These are phyloP conservation scores for Drosophila villosipedis DNA, from an alignment of 2,888 invertebrate species.

Conservation along the genomic window DNA sequence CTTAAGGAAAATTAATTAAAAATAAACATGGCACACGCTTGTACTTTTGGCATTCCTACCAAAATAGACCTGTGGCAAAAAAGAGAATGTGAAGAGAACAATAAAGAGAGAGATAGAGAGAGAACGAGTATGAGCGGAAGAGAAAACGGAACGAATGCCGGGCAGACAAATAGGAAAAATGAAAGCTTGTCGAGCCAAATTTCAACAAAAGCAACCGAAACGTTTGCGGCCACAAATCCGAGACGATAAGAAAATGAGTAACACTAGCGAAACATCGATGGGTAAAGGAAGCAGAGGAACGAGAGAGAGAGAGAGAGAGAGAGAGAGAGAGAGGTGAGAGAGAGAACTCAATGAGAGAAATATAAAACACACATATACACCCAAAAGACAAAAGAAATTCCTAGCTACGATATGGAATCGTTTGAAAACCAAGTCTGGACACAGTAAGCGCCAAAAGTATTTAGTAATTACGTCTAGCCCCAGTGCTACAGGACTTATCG, in stretches of 20 bases:
- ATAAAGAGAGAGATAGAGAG: neutral
- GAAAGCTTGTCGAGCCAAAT: constrained; percentile 70
- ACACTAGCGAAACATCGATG: constrained; percentile 33
- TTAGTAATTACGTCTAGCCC: constrained; percentile 76
- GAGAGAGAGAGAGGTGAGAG: neutral
- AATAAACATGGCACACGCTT: constrained; percentile 80
- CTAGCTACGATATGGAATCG: constrained; percentile 29
- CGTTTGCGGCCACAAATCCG: constrained; percentile 79
- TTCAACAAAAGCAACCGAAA: constrained; percentile 75
- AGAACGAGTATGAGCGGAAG: neutral
- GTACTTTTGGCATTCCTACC: constrained; percentile 74
- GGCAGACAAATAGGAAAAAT: constrained; percentile 67
- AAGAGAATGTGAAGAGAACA: constrained; percentile 1
- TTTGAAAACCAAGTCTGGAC: constrained; percentile 39
- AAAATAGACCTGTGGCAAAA: constrained; percentile 72
- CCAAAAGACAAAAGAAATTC: constrained; percentile 52
- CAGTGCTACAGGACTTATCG: neutral
- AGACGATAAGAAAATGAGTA: constrained; percentile 79
- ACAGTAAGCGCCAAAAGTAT: constrained; percentile 69
- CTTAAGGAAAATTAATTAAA: constrained; percentile 81
- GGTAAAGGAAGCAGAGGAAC: neutral
- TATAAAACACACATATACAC: constrained; percentile 14
- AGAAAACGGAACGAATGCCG: constrained; percentile 41
- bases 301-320: neutral
- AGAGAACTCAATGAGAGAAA: constrained; percentile 5